Base-by-base conservation (phyloP, 2,797 vertebrate species). In the Rhabdomys pumilio region DNA sequence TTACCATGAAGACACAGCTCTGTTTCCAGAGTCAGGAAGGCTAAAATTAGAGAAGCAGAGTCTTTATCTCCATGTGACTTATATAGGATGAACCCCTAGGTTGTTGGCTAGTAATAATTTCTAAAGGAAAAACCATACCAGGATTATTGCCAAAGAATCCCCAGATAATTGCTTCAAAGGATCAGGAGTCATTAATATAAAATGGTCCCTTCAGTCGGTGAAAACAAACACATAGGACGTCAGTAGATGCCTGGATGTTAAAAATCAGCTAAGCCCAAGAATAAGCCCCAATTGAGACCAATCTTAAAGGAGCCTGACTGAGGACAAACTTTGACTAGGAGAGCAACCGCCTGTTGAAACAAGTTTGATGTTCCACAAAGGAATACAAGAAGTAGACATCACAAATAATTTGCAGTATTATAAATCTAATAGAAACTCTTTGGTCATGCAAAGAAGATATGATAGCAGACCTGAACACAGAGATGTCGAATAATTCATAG, bases 351-450 rank as follows among this genome's bases (percentile, higher is more conserved):
- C 75, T 93, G n/a, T 75, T 24, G 57, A 89, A 94, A 90, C 17
- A 79, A 92, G 50, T 93, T 8, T 88, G 81, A 86, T 31, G 29
- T 91, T 90, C 85, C 92, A 91, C 72, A 94, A 85, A 85, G 85
- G 61, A 93, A 85, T 65, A 82, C 13, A 75, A 93, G 55, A 31
- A 93, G 41, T 47, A 86, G 12, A 65, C 41, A 76, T 84, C 50
- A 86, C 63, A 26, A 89, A n/a, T 29, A 96, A 82, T 90, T 91
- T 89, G 69, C 7, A 97, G 7, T 91, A 59, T 59, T 47, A 3
- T 83, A 84, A 94, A 89, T 86, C 57, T 38, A 96, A n/a, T 75
- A 69, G 89, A 76, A 94, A 86, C 77, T 69, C 53, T 81, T 19
- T 59, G 29, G 69, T 77, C 19, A 63, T 89, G 47, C 6, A 79